Evolutionary conservation across 2,888 invertebrate genomes (phyloP).

Genomic region (Cosmia pyralina): DNA sequence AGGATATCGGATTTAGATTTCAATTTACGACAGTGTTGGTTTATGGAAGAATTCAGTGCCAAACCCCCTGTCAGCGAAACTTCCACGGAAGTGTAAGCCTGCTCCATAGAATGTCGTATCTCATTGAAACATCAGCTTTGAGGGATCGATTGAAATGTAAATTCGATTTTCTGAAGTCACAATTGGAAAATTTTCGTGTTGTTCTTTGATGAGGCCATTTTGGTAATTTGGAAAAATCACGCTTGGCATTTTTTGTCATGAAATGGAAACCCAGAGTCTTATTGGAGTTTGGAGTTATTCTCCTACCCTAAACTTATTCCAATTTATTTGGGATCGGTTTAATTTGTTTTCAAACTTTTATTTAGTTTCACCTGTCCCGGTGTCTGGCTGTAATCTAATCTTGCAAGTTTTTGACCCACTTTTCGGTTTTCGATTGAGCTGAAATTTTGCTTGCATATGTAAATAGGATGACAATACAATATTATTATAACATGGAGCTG

Average conservation of each 20-base stretch:
- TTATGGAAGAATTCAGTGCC: not conserved
- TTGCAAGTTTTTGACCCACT: too few relatives aligned
- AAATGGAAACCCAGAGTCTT: slow-evolving; percentile 14
- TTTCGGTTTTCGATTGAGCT: too few relatives aligned
- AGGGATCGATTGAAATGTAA: slow-evolving; percentile 10
- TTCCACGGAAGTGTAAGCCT: not conserved
- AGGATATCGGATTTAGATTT: slow-evolving; percentile 13
- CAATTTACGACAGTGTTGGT: not conserved
- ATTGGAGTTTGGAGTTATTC: too few relatives aligned
- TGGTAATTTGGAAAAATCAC: not conserved
- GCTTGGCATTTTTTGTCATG: not conserved
- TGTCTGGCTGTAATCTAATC: too few relatives aligned
- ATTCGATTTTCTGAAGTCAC: not conserved
- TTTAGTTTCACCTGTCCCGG: too few relatives aligned
- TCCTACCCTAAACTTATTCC: too few relatives aligned
- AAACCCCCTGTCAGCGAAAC: not conserved
- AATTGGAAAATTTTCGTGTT: slow-evolving; percentile 3
- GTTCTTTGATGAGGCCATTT: slow-evolving; percentile 10
- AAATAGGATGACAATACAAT: too few relatives aligned
- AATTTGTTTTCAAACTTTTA: not conserved
- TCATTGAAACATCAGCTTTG: not conserved
- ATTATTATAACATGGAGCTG: too few relatives aligned
- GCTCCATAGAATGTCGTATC: not conserved
- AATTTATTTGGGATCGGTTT: not conserved
- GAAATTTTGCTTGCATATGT: too few relatives aligned